Evolutionary conservation across 2,888 invertebrate species (phyloP), one percentile per base, ranked within the genome.

Genomic region (Automeris io): DNA sequence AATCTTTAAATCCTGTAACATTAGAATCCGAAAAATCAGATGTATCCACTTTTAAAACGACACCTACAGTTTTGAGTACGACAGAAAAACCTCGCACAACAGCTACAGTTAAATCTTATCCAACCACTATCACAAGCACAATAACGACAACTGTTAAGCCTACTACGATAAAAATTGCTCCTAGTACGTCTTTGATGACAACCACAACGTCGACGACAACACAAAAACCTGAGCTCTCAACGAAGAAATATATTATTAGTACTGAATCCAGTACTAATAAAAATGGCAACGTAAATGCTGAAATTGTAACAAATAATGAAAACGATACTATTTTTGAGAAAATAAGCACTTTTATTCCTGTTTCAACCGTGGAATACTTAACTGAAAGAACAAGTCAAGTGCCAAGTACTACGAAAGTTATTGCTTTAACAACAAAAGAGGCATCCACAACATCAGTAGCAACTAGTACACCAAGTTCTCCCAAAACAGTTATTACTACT

Each of bases 261-360:
- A 13, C 24, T 3, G 13, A 33, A 25, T 12, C 33, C 6, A 25
- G 1, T 29, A 26, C n/a, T 9, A 16, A 19, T 44, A 8, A 58
- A 40, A 37, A 51, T 19, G 52, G 54, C 33, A 51, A 21, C 5
- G 22, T 58, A 1, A 51, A 57, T 32, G 35, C 54, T 0, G 50
- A 54, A 35, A 39, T 46, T 24, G 39, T 53, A 11, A 48, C 66
- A 13, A 60, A 51, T 12, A 69, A 65, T 2, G 66, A 72, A 55
- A 58, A 51, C 18, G 48, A 50, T 31, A 42, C 53, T 22, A 48
- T 59, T 33, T 70, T 61, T 45, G 76, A 80, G 42, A 77, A 66
- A 58, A 54, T 78, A 21, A 77, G 69, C 45, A 76, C 80, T 1
- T 75, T 74, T 47, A 54, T 70, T 39, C 83, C 83, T 23, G 43